These are phyloP conservation scores for Pherbina coryleti DNA, from an alignment of 2,888 invertebrate genomes.

Conservation along the genomic window DNA sequence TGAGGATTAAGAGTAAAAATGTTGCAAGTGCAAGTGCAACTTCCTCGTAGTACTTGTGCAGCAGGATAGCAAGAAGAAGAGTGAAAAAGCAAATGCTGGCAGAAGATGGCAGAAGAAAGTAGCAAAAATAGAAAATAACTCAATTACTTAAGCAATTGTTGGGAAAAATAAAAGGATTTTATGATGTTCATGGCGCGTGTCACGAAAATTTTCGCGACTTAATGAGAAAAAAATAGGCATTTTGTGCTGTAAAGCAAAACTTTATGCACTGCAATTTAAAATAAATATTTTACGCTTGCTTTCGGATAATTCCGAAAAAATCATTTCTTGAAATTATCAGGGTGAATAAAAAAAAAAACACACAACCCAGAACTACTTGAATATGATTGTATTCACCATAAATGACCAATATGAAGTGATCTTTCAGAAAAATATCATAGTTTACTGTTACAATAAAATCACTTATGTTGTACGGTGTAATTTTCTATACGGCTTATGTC, in stretches of 20 bases:
- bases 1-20: neutral
- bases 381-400: too few relatives aligned
- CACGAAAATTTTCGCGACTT: neutral
- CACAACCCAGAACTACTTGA: too few relatives aligned
- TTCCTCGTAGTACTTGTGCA: neutral
- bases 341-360: too few relatives aligned
- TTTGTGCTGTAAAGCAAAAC: neutral
- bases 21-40: neutral
- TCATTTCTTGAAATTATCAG: too few relatives aligned
- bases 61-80: neutral
- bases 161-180: conserved; percentile 15
- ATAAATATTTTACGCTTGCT: too few relatives aligned
- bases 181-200: neutral
- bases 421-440: too few relatives aligned
- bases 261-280: neutral
- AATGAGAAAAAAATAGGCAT: neutral
- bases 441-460: too few relatives aligned
- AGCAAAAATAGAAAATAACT: neutral
- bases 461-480: too few relatives aligned
- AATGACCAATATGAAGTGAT: too few relatives aligned
- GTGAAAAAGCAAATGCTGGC: neutral
- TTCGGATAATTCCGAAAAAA: too few relatives aligned
- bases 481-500: too few relatives aligned
- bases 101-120: neutral
- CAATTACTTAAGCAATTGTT: conserved; percentile 9